These are phyloP conservation scores for Oncorhynchus tshawytscha DNA, from an alignment of 2,113 vertebrate genomes.

Conservation along the genomic window DNA sequence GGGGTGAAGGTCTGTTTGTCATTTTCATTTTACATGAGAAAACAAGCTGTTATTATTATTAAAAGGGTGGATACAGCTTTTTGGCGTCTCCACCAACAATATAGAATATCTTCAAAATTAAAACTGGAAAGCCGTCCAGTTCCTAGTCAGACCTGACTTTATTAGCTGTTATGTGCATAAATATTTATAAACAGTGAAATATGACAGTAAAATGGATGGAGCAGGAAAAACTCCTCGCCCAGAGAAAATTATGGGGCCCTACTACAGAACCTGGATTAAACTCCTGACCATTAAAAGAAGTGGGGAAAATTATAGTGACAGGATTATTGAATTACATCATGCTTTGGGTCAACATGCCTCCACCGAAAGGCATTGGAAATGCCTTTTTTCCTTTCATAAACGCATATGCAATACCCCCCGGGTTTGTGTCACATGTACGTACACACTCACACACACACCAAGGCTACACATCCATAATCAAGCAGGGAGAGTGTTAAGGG, in stretches of 20 bases:
- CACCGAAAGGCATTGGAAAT: conserved; percentile 44
- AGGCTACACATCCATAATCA: not conserved
- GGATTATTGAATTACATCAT: conserved; percentile 72
- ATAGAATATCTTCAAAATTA: conserved; percentile 37
- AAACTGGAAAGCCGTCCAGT: conserved; percentile 42
- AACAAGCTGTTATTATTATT: conserved; percentile 49
- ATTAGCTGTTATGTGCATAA: conserved; percentile 60
- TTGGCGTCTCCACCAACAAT: conserved; percentile 40
- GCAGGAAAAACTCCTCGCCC: conserved; percentile 37
- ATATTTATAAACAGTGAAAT: conserved; percentile 63
- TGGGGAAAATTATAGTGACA: conserved; percentile 77
- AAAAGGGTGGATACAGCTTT: conserved; percentile 39
- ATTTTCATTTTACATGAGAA: conserved; percentile 36
- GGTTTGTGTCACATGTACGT: not conserved
- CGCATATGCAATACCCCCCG: too few species aligned
- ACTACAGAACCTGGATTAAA: conserved; percentile 66
- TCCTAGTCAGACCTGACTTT: conserved; percentile 43
- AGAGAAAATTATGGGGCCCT: conserved; percentile 44
- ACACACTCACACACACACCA: conserved; percentile 3
- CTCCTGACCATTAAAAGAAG: conserved; percentile 64
- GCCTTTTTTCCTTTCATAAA: not conserved
- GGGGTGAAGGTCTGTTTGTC: conserved; percentile 20
- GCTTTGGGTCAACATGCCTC: conserved; percentile 64
- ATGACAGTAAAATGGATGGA: conserved; percentile 43
- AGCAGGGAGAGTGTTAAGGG: too few species aligned